Percentiles rank a stretch among this genome's conserved stretches.
Evolutionary conservation across 2,113 vertebrate genomes (phyloP).

Genomic region (Myiozetetes cayanensis): DNA sequence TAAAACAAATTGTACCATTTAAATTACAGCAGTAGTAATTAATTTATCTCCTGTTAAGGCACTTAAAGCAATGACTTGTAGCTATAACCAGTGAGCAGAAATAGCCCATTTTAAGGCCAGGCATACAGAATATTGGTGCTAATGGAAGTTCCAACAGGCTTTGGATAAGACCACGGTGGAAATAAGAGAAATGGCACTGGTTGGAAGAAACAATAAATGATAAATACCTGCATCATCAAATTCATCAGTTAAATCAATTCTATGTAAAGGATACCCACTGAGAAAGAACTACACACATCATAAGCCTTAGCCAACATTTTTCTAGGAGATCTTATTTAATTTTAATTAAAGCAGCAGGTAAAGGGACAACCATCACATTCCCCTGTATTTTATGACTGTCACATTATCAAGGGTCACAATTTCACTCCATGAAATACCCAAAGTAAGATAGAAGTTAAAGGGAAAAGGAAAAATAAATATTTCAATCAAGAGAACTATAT

Average conservation of each 20-base stretch:
- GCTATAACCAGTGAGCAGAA: background rate
- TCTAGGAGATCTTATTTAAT: background rate
- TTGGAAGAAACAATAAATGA: background rate
- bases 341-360: background rate
- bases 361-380: background rate
- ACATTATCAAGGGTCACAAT: background rate
- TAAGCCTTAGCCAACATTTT: background rate
- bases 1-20: background rate
- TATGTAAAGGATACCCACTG: background rate
- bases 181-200: background rate
- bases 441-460: background rate
- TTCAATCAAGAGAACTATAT: background rate
- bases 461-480: background rate
- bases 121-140: background rate
- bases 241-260: background rate
- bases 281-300: background rate
- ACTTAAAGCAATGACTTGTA: background rate
- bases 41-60: conserved; percentile 24
- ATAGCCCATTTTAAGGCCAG: background rate
- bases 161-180: background rate
- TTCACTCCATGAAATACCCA: background rate
- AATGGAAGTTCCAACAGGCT: background rate
- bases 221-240: background rate
- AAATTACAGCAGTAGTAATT: background rate
- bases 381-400: background rate